Base-by-base conservation (phyloP, 2,888 invertebrate species). In the Allophyes oxyacanthae region DNA sequence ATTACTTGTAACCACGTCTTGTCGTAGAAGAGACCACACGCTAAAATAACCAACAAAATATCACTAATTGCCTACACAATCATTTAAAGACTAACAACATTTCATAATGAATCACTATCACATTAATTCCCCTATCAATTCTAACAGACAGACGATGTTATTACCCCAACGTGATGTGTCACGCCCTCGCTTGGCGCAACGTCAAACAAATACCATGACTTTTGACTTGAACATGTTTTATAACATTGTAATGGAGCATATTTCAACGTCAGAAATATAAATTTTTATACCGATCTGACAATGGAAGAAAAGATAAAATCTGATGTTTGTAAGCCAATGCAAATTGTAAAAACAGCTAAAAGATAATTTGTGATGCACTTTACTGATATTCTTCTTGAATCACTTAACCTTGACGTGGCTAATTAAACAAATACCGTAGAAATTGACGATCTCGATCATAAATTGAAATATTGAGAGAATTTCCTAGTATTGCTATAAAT, bases 141-240 rank as follows among this genome's bases (percentile, higher is more conserved):
- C 26, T 41, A 60, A 43, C 49, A 25, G 55, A 53, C 51, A 14
- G 60, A 62, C 59, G 58, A 59, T 68, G 67, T 65, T 68, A 58
- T 63, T 63, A 52, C 45, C 49, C 15, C 36, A 57, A 55, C 61
- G 37, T 65, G 65, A 70, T 46, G 38, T 43, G 65, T 61, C 65
- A 55, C 60, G 61, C 65, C 58, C 50, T 59, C 48, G 20, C 52
- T 50, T 53, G 65, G 50, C 59, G 37, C 26, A 41, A 61, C 56
- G 61, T 64, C 70, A 69, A 68, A 69, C 60, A 53, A 60, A 65
- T 70, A 52, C 45, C 48, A 37, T 41, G 65, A 46, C 55, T 69
- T 61, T 61, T 53, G 60, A 69, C 60, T 37, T 32, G 15, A 48
- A 43, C 46, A 37, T 43, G 30, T 64, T 64, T 48, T 64, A 46